A percentile compares a stretch with the other conserved stretches of the same genome.
phyloP scores from a whole-genome alignment of 2,113 vertebrate genomes.

The Thamnaconus septentrionalis region DNA sequence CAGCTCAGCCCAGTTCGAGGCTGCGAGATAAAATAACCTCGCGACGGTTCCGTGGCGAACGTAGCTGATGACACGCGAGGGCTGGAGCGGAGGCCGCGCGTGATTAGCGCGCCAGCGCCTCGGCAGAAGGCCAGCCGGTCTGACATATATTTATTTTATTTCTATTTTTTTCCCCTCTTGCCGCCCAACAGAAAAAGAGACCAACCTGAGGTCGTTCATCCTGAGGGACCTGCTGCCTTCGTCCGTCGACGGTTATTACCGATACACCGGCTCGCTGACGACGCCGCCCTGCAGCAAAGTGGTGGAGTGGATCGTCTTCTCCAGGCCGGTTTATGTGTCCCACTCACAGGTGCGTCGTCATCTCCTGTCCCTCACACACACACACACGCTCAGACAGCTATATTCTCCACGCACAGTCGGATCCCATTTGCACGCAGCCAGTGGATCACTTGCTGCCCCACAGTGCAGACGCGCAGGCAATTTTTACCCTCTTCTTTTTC shows the following conservation, averaged over 20 bases:
- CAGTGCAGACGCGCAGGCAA: constrained; percentile 30
- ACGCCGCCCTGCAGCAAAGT: constrained; percentile 96
- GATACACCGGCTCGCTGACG: constrained; percentile 93
- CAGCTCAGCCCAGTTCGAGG: too few species aligned
- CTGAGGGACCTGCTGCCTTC: constrained; percentile 91
- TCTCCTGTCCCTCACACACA: neutral
- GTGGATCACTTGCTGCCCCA: constrained; percentile 45
- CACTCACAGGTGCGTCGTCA: constrained; percentile 84
- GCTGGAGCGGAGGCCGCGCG: too few species aligned
- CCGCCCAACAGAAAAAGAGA: constrained; percentile 90
- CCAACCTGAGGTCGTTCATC: constrained; percentile 91
- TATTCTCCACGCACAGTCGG: constrained; percentile 45
- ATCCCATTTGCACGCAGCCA: constrained; percentile 49
- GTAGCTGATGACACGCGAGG: too few species aligned
- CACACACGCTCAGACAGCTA: constrained; percentile 16
- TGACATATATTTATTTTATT: too few species aligned
- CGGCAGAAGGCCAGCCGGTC: too few species aligned
- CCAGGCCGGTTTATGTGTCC: constrained; percentile 90
- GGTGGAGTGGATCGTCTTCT: constrained; percentile 97
- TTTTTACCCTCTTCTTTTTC: constrained; percentile 42
- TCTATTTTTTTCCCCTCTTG: too few species aligned
- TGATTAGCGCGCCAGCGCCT: too few species aligned
- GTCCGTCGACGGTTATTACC: constrained; percentile 91
- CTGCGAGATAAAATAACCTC: too few species aligned
- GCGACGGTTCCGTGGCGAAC: too few species aligned